Evolutionary conservation across 2,113 vertebrate genomes (phyloP).

Genomic region (Isichthys henryi): DNA sequence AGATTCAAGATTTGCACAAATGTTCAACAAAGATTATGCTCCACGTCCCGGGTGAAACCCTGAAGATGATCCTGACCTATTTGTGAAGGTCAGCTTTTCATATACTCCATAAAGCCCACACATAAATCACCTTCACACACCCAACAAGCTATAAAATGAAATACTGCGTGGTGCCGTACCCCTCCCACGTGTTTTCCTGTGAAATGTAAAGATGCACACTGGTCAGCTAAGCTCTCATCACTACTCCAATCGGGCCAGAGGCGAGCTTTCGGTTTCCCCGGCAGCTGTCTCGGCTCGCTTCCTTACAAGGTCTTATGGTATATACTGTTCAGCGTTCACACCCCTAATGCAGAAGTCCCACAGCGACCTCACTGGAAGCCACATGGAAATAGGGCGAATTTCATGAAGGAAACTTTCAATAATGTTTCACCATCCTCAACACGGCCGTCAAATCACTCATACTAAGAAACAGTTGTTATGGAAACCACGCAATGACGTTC

Average conservation of each 20-base stretch:
- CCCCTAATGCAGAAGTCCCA: neutral
- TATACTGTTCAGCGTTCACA: neutral
- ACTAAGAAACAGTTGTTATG: neutral
- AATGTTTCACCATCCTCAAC: neutral
- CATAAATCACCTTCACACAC: conserved; percentile 51
- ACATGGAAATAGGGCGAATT: neutral
- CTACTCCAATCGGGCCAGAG: neutral
- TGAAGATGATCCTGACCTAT: conserved; percentile 22
- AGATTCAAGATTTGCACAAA: too few species aligned
- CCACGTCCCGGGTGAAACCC: conserved; percentile 26
- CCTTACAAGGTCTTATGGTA: neutral
- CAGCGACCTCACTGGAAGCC: neutral
- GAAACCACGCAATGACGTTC: neutral
- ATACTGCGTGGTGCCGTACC: conserved; percentile 25
- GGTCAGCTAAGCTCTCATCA: neutral
- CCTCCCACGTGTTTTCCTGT: conserved; percentile 25
- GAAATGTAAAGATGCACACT: neutral
- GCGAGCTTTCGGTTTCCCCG: neutral
- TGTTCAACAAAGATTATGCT: neutral
- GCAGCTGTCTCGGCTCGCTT: too few species aligned
- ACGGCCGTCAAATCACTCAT: neutral
- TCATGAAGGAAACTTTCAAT: neutral
- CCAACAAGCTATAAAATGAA: conserved; percentile 39
- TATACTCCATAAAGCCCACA: conserved; percentile 9
- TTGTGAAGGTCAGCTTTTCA: neutral